Percentiles rank a stretch among this genome's conserved stretches.
Evolutionary conservation across 2,888 invertebrate genomes (phyloP).

Genomic region (Hemicrepidius hirtus): DNA sequence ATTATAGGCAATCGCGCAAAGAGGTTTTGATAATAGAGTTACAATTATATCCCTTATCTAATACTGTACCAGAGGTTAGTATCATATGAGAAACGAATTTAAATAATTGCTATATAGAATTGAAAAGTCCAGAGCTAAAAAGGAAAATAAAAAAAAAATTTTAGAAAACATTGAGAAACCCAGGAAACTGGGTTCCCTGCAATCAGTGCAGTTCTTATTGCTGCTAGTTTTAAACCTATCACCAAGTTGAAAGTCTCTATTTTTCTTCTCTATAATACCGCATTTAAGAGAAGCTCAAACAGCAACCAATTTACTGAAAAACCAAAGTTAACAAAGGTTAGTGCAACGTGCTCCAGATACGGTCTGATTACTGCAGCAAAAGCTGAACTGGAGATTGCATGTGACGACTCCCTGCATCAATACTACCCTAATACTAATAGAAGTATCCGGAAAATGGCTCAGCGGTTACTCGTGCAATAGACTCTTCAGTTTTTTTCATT

Average conservation of each 20-base stretch:
- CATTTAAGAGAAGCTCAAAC: slow-evolving; percentile 11
- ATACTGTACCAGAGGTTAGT: too few relatives aligned
- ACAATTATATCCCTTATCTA: too few relatives aligned
- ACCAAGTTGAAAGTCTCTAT: neutral
- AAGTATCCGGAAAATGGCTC: slow-evolving; percentile 23
- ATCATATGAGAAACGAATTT: too few relatives aligned
- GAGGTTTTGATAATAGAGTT: too few relatives aligned
- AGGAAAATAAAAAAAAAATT: too few relatives aligned
- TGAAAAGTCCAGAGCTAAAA: too few relatives aligned
- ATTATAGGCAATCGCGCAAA: too few relatives aligned
- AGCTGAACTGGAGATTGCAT: slow-evolving; percentile 29
- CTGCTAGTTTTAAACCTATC: too few relatives aligned
- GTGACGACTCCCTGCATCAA: slow-evolving; percentile 25
- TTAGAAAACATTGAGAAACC: too few relatives aligned
- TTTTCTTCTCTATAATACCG: neutral
- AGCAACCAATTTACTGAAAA: slow-evolving; percentile 16
- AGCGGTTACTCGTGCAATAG: slow-evolving; percentile 10
- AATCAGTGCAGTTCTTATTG: too few relatives aligned
- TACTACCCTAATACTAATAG: slow-evolving; percentile 31
- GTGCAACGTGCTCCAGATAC: slow-evolving; percentile 33
- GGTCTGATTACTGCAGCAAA: slow-evolving; percentile 32
- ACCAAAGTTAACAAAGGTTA: slow-evolving; percentile 35
- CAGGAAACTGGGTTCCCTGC: too few relatives aligned
- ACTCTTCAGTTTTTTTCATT: neutral
- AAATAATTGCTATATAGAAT: too few relatives aligned